Base-by-base conservation (phyloP, 2,888 invertebrate genomes). In the Dryadula phaetusa region DNA sequence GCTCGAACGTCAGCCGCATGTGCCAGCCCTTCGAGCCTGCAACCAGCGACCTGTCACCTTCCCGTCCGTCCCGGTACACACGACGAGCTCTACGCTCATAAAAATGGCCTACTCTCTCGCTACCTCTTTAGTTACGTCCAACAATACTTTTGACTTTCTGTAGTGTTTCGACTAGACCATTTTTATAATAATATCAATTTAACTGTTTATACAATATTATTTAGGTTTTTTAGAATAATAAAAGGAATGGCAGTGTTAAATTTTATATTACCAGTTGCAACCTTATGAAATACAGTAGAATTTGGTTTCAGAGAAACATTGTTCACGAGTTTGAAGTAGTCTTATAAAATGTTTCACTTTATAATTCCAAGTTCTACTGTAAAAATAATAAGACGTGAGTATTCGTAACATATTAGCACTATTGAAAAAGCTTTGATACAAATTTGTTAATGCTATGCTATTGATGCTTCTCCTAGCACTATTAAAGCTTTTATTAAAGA, bases 1-100 rank as follows among this genome's bases (percentile, higher is more conserved):
- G 96, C 95, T 97, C 97, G 95, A 97, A 97, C 93, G 97, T 97
- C 94, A 97, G 96, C 94, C 97, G 96, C 97, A 97, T 97, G 95
- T 97, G 97, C 96, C 97, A 97, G 95, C 97, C 96, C 95, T 97
- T 97, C 93, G 97, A 97, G 95, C 97, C 97, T 97, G 96, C 95
- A 96, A 96, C 93, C 94, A 94, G 93, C 93, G 90, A 91, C 88
- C 92, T 89, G 79, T 81, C 84, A 80, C 80, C 74, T 74, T 67
- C 70, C 61, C 73, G 56, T 67, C 64, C 72, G 72, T 69, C 70
- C 66, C 67, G 67, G n/a, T 58, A 22, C 40, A 40, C 16, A 58
- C 40, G 12, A 32, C n/a, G 28, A 52, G 25, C 25, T 18, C 10
- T 18, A 32, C 10, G 60, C 18, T 54, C 44, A 66, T 68, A 66